Conservation (phyloP, 2,113 vertebrate species). For the Zosterops hypoxanthus region DNA sequence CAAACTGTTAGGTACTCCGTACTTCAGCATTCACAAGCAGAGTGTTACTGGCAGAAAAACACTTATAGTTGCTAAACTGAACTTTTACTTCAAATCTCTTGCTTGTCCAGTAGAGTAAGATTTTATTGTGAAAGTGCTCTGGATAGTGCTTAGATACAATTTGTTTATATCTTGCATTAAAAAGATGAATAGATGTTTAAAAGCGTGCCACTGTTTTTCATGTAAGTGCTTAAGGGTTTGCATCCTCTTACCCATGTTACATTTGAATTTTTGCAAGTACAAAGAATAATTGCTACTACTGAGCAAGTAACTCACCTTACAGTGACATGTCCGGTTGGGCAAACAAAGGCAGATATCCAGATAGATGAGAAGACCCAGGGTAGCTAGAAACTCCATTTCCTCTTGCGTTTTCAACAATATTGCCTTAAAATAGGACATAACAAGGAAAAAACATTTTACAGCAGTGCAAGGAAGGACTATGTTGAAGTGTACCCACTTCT, state of each 20-base stretch:
- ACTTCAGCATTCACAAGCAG: not conserved
- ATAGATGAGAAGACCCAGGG: not conserved
- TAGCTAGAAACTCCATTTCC: not conserved
- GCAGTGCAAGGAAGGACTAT: not conserved
- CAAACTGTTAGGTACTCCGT: not conserved
- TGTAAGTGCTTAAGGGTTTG: not conserved
- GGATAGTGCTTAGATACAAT: not conserved
- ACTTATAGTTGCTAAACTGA: not conserved
- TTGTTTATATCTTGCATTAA: not conserved
- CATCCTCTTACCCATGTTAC: not conserved
- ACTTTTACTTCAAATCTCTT: not conserved
- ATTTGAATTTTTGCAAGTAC: not conserved
- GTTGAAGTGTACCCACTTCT: not conserved
- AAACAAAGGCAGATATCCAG: not conserved
- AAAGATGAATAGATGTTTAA: not conserved
- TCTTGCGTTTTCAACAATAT: not conserved
- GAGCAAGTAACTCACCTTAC: not conserved
- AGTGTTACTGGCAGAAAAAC: not conserved
- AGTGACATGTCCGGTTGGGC: not conserved
- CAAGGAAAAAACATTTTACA: not conserved
- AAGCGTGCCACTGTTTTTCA: not conserved
- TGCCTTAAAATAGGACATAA: not conserved
- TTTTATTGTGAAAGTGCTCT: not conserved
- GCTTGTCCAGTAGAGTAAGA: not conserved
- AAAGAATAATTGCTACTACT: not conserved